phyloP scores from a whole-genome alignment of 2,888 invertebrate species.

The Alitta virens region DNA sequence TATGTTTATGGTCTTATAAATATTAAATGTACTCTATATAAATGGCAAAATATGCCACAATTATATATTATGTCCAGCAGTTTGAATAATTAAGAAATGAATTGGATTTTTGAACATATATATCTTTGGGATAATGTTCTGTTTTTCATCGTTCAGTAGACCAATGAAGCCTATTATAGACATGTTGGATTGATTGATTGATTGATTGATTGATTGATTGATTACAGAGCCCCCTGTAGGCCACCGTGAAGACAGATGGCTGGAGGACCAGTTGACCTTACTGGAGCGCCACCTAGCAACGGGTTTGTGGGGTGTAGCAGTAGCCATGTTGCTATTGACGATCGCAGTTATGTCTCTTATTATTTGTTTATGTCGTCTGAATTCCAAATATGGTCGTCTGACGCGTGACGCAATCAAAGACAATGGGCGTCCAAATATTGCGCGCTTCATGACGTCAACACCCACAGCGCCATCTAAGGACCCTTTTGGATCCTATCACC shows the following conservation, averaged over 20 bases:
- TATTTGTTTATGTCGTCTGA: slow-evolving; percentile 12
- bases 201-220: too few relatives aligned
- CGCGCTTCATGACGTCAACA: background rate
- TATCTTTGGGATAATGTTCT: too few relatives aligned
- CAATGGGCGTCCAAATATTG: background rate
- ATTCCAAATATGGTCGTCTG: slow-evolving; percentile 7
- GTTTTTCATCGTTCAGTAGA: too few relatives aligned
- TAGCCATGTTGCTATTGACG: slow-evolving; percentile 12
- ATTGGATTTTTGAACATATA: too few relatives aligned
- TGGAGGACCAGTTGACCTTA: slow-evolving; percentile 2
- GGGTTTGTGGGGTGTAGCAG: slow-evolving; percentile 15
- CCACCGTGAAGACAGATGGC: background rate
- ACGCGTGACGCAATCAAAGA: background rate
- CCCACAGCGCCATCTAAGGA: background rate
- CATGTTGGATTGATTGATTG: too few relatives aligned
- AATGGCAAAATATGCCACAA: too few relatives aligned
- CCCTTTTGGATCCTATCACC: background rate
- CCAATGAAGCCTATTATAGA: too few relatives aligned
- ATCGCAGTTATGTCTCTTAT: slow-evolving; percentile 8
- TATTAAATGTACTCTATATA: too few relatives aligned
- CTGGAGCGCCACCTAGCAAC: slow-evolving; percentile 18
- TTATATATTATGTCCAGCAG: too few relatives aligned
- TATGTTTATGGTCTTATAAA: too few relatives aligned
- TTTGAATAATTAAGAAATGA: too few relatives aligned
- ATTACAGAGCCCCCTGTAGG: too few relatives aligned